Evolutionary conservation across 1,140 invertebrate species (phyloP).

Genomic region (Drosophila tristis): DNA sequence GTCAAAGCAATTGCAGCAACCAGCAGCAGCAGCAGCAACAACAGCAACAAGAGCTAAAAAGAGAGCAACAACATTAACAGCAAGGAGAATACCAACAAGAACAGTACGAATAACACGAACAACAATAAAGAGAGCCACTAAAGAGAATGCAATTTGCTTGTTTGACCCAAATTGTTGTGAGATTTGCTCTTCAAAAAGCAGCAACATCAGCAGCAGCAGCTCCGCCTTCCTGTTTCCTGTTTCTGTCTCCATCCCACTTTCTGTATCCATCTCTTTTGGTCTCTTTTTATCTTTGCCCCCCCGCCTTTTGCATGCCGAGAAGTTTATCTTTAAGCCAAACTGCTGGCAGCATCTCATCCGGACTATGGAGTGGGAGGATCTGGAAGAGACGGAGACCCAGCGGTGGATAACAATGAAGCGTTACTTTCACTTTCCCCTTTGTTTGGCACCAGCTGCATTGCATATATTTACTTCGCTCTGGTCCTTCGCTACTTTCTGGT

Average conservation of each 20-base stretch:
- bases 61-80: conserved; percentile 20
- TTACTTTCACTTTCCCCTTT: conserved; percentile 72
- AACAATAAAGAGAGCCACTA: conserved; percentile 57
- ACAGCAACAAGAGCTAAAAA: background rate
- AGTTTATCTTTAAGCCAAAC: conserved; percentile 74
- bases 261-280: too few species aligned
- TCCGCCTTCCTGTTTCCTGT: conserved; percentile 21
- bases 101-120: conserved; percentile 12
- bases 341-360: conserved; percentile 29
- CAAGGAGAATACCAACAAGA: conserved; percentile 17
- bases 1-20: conserved; percentile 68
- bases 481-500: background rate
- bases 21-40: conserved; percentile 28
- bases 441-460: conserved; percentile 56
- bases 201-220: conserved; percentile 21
- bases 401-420: conserved; percentile 70
- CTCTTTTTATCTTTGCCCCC: background rate
- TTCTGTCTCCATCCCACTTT: background rate
- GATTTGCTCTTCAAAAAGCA: conserved; percentile 71
- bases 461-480: conserved; percentile 42
- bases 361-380: conserved; percentile 16
- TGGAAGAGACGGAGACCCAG: conserved; percentile 28
- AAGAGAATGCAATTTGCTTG: conserved; percentile 82
- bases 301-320: conserved; percentile 15
- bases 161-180: conserved; percentile 83